phyloP scores from a whole-genome alignment of 2,888 invertebrate genomes.

The Heliconius ismenius region DNA sequence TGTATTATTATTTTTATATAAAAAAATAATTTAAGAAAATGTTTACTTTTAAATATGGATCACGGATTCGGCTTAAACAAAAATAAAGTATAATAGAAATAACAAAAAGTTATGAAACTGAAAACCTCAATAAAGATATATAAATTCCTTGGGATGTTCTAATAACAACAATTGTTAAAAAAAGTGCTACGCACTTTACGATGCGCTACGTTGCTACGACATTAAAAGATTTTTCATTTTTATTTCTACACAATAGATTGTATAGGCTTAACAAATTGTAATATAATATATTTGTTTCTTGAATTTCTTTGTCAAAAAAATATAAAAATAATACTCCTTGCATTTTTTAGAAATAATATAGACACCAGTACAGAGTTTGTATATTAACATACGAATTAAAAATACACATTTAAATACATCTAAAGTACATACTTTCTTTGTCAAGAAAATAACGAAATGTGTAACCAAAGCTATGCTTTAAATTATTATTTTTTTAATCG shows the following conservation, averaged over 20 bases:
- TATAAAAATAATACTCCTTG: no score
- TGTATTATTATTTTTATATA: neutral
- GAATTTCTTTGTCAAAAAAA: no score
- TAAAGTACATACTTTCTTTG: neutral
- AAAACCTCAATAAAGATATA: neutral
- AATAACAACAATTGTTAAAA: neutral
- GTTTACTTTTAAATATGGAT: neutral
- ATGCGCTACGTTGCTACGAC: slow-evolving; percentile 18
- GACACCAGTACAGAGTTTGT: no score
- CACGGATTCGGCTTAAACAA: no score
- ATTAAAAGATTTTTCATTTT: neutral
- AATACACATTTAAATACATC: no score
- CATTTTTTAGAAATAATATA: no score
- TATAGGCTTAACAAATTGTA: no score
- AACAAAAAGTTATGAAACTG: neutral
- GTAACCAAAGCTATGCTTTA: neutral
- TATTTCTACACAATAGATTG: neutral
- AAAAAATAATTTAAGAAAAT: neutral
- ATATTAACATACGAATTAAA: no score
- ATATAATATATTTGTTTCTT: no score
- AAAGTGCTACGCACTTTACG: slow-evolving; percentile 19
- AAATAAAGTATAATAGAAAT: neutral
- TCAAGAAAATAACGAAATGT: neutral
- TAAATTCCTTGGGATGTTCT: neutral
- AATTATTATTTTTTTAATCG: neutral